Evolutionary conservation across 2,797 vertebrate species (phyloP).

Genomic region (Falco peregrinus): DNA sequence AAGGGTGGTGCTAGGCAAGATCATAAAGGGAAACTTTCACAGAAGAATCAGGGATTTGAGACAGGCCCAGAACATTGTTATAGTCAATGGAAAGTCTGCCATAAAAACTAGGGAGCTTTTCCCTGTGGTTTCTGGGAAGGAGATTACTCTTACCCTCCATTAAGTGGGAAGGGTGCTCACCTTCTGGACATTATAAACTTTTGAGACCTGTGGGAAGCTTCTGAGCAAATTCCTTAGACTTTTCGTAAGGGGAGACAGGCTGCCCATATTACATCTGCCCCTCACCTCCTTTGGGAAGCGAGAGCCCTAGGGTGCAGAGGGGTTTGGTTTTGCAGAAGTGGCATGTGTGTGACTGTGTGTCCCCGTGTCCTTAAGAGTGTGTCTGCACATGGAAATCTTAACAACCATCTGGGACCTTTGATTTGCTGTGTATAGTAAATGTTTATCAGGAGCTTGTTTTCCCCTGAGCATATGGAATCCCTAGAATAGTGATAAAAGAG

Average conservation of each 20-base stretch:
- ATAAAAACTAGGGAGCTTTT: neutral
- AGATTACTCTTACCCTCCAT: neutral
- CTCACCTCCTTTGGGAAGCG: accelerated
- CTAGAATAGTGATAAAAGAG: neutral
- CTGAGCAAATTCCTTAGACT: neutral
- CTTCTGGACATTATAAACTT: neutral
- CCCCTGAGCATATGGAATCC: neutral
- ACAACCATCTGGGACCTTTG: neutral
- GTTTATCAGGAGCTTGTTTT: neutral
- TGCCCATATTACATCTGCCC: neutral
- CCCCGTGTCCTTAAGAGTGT: neutral
- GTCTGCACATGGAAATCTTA: neutral
- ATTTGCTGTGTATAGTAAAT: neutral
- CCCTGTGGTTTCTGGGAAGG: neutral
- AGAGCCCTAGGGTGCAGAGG: neutral
- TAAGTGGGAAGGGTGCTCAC: neutral
- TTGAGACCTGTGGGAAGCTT: neutral
- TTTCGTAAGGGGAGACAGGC: neutral
- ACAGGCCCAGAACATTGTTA: neutral
- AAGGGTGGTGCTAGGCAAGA: neutral
- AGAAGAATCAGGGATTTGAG: neutral
- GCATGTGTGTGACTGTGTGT: neutral
- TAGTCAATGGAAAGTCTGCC: neutral
- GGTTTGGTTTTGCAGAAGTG: neutral
- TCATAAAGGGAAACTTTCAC: neutral